Evolutionary conservation across 2,797 vertebrate genomes (phyloP), one percentile per base, ranked within the genome.

Genomic region (Rhinella marina): DNA sequence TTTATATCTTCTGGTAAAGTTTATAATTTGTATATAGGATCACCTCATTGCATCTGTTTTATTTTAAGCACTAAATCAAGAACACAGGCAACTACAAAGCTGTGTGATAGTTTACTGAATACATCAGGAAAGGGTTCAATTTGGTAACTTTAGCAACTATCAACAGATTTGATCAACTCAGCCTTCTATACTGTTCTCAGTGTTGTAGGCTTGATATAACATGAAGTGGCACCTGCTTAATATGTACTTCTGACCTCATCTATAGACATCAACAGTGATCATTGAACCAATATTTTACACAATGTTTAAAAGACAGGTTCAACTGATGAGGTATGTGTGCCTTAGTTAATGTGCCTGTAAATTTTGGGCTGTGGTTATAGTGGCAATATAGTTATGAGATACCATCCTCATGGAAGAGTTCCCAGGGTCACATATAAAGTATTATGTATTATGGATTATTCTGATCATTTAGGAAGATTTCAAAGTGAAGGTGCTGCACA

Each of bases 31-130:
- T 64, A 62, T 62, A 81, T 64, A 81, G 29, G 32, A 64, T 81
- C 29, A 62, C 27, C 56, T 80, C 27, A 80, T 41, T 29, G 21
- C 41, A 11, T 48, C 52, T 70, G 64, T 54, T 84, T 70, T 27
- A 50, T 83, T 56, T 84, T 32, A 29, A 72, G 82, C 57, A 23
- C 57, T 32, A 62, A 81, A 81, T 41, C 32, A 32, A 81, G 29
- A 61, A 62, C 57, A 62, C 79, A 48, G 41, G 59, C 27, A 64
- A 81, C 32, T 62, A 41, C 57, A 81, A 81, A 81, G 79, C 79
- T n/a, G 14, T 17, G 23, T 1, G 13, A 41, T 81, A 62, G 27
- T 64, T 81, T 32, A 50, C 23, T n/a, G 48, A 81, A 64, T 61
- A 21, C 32, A 80, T 75, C 32, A 50, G 41, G 41, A 75, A 48